phyloP scores from a whole-genome alignment of 2,113 vertebrate species.

The Theristicus caerulescens region DNA sequence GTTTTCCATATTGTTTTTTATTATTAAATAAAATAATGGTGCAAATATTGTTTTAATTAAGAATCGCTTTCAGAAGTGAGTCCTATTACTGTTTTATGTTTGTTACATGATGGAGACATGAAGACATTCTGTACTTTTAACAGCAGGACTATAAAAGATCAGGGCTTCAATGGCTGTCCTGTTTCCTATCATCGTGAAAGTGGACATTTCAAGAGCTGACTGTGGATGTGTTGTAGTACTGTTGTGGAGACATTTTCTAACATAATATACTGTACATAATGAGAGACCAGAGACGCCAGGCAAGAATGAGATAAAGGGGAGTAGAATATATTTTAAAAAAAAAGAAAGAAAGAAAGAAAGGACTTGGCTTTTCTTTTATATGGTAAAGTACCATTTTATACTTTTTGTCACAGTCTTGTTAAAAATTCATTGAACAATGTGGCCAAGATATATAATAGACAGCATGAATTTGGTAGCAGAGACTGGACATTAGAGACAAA shows the following conservation, averaged over 20 bases:
- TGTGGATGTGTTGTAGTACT: not conserved
- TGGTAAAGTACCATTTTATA: not conserved
- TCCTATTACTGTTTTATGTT: constrained; percentile 43
- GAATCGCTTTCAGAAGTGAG: constrained; percentile 18
- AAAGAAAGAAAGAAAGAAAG: not conserved
- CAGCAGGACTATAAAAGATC: constrained; percentile 28
- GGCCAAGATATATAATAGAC: not conserved
- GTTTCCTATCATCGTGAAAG: constrained; percentile 42
- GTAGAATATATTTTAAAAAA: not conserved
- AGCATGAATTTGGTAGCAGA: not conserved
- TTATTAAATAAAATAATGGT: constrained; percentile 39
- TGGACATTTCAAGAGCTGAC: not conserved
- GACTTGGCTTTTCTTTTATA: not conserved
- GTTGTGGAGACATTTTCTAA: not conserved
- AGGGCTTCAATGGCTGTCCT: constrained; percentile 7
- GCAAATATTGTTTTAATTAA: constrained; percentile 56
- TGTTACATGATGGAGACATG: constrained; percentile 18
- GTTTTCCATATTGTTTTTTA: constrained; percentile 1
- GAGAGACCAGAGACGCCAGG: not conserved
- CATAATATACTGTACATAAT: not conserved
- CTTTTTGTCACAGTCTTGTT: not conserved
- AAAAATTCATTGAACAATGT: not conserved
- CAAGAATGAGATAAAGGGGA: not conserved
- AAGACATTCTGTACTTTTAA: constrained; percentile 26
- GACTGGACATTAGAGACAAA: not conserved